Evolutionary conservation across 2,888 invertebrate species (phyloP), one percentile per base, ranked within the genome.

Genomic region (Drosophila melanocephala): DNA sequence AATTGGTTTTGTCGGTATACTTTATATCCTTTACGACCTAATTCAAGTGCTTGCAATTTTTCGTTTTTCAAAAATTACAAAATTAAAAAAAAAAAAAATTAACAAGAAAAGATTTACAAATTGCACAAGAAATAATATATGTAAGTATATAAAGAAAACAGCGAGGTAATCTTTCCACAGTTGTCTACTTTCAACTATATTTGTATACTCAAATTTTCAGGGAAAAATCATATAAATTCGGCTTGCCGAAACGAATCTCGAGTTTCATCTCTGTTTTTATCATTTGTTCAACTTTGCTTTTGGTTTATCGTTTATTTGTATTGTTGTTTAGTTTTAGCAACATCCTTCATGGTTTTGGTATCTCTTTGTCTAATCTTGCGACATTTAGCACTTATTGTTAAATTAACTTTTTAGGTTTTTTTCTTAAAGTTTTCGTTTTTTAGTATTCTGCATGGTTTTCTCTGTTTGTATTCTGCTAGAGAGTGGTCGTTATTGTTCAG

Each of bases 11-110:
- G 78, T 91, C 90, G 91, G 91, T 92, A 92, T 92, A 92, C 92
- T 87, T 92, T 82, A 91, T 92, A 92, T 92, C 92, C 92, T 91
- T 91, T 89, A 83, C 77, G 83, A 78, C 71, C 84, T 86, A 83
- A 84, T 82, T 86, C 72, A 77, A 81, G 72, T 77, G 69, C 75
- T 80, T 73, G 76, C 62, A 75, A 80, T 75, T 76, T 67, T 67
- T 65, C 64, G 65, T 63, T 73, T 63, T 39, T 57, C 51, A 37
- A 60, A 44, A 62, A 65, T 75, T 47, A 56, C 30, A 19, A 51
- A 26, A 33, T 51, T 44, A 7, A 12, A 47, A 64, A 75, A 16
- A 57, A 57, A 28, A 22, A 64, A 52, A 72, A 62, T 47, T 47
- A 47, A 69, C 66, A 35, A 73, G 73, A 65, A 44, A 57, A 32